A percentile compares a stretch with the other conserved stretches of the same genome.
These are phyloP conservation scores for Dasypus novemcinctus DNA, from an alignment of 2,113 vertebrate genomes.

Conservation along the genomic window DNA sequence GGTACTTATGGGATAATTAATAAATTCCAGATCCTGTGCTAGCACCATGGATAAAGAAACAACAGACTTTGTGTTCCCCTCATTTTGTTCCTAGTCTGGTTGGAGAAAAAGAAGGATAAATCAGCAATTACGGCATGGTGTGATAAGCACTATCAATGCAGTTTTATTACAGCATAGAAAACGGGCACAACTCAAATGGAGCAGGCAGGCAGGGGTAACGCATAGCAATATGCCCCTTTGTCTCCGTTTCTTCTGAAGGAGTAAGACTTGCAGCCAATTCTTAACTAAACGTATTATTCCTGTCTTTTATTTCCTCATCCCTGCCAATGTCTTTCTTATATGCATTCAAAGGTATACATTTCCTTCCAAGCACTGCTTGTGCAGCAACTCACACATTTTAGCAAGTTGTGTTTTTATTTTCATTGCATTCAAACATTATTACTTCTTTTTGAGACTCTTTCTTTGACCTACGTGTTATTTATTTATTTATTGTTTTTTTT, in stretches of 20 bases:
- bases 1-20: not conserved
- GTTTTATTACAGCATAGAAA: not conserved
- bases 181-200: not conserved
- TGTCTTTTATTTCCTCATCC: not conserved
- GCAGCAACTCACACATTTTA: too few species aligned
- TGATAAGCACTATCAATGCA: not conserved
- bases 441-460: too few species aligned
- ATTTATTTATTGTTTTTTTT: too few species aligned
- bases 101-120: not conserved
- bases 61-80: not conserved
- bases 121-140: not conserved
- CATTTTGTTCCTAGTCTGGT: not conserved
- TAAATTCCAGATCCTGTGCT: not conserved
- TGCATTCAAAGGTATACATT: too few species aligned
- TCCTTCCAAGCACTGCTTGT: too few species aligned
- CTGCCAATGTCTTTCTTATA: not conserved
- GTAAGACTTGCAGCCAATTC: not conserved
- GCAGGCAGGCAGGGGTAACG: not conserved
- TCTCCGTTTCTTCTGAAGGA: not conserved
- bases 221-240: not conserved
- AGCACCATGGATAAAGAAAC: not conserved
- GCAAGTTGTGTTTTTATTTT: too few species aligned
- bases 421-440: too few species aligned
- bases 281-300: not conserved
- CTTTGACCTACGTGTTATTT: too few species aligned